A percentile compares a stretch with the other conserved stretches of the same genome.
Evolutionary conservation across 2,888 invertebrate species (phyloP).

Genomic region (Philaethria dido): DNA sequence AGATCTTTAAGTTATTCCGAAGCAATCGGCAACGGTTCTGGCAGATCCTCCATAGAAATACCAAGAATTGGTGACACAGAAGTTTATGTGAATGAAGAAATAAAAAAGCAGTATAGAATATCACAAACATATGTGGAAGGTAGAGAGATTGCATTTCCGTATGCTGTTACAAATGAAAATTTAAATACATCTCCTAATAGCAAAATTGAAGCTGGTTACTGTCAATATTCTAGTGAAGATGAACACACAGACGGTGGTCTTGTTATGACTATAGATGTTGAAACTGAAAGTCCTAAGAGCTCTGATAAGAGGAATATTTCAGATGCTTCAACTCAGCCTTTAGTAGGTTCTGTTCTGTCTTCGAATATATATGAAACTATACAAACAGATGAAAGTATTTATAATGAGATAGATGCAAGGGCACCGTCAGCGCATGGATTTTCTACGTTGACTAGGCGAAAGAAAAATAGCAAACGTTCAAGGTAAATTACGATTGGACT

Average conservation of each 20-base stretch:
- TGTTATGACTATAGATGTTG: slow-evolving; percentile 72
- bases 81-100: slow-evolving; percentile 73
- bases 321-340: slow-evolving; percentile 59
- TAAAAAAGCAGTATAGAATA: slow-evolving; percentile 73
- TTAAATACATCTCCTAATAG: slow-evolving; percentile 46
- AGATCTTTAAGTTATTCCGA: slow-evolving; percentile 75
- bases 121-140: slow-evolving; percentile 78
- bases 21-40: slow-evolving; percentile 70
- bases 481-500: slow-evolving; percentile 54
- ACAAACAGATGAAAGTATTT: slow-evolving; percentile 57
- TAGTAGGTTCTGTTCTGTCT: slow-evolving; percentile 55
- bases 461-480: slow-evolving; percentile 56
- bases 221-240: slow-evolving; percentile 70
- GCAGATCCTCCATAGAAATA: slow-evolving; percentile 72
- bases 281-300: slow-evolving; percentile 57
- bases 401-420: slow-evolving; percentile 54
- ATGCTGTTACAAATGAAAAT: slow-evolving; percentile 54
- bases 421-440: slow-evolving; percentile 56
- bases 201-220: slow-evolving; percentile 53
- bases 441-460: slow-evolving; percentile 65
- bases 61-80: slow-evolving; percentile 69
- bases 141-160: slow-evolving; percentile 69
- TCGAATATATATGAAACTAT: slow-evolving; percentile 68
- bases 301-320: slow-evolving; percentile 61
- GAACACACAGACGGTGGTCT: slow-evolving; percentile 62